Evolutionary conservation across 1,140 invertebrate genomes (phyloP).

Genomic region (Tyrophagus putrescentiae): DNA sequence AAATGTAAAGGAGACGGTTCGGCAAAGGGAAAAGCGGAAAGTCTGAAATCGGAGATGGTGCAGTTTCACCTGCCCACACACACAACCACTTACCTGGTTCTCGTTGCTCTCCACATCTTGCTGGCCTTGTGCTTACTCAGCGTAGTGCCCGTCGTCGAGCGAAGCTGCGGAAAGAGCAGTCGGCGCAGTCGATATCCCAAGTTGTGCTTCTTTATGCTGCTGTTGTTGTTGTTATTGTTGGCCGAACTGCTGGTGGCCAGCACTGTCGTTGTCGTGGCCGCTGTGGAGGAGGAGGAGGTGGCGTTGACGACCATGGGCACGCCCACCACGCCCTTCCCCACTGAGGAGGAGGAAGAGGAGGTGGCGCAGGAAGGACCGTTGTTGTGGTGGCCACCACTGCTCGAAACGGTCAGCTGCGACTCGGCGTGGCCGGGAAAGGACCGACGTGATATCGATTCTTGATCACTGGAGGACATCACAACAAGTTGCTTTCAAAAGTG

Average conservation of each 20-base stretch:
- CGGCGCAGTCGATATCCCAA: slow-evolving; percentile 4
- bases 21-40: too few relatives aligned
- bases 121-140: background rate
- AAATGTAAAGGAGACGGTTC: too few relatives aligned
- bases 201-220: slow-evolving; percentile 15
- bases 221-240: background rate
- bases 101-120: slow-evolving; percentile 1
- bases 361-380: too few relatives aligned
- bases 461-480: too few relatives aligned
- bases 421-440: too few relatives aligned
- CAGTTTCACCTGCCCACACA: too few relatives aligned
- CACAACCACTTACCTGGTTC: background rate
- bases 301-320: background rate
- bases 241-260: background rate
- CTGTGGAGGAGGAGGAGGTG: background rate
- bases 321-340: background rate
- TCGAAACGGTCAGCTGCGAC: too few relatives aligned
- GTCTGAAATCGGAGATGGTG: too few relatives aligned
- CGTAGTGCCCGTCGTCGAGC: background rate
- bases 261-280: background rate
- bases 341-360: too few relatives aligned
- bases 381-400: too few relatives aligned
- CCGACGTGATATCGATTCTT: too few relatives aligned
- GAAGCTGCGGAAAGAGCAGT: slow-evolving; percentile 1
- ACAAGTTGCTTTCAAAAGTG: too few relatives aligned